Evolutionary conservation across 2,113 vertebrate genomes (phyloP), one percentile per base, ranked within the genome.

Genomic region (Genyomyrus donnyi): DNA sequence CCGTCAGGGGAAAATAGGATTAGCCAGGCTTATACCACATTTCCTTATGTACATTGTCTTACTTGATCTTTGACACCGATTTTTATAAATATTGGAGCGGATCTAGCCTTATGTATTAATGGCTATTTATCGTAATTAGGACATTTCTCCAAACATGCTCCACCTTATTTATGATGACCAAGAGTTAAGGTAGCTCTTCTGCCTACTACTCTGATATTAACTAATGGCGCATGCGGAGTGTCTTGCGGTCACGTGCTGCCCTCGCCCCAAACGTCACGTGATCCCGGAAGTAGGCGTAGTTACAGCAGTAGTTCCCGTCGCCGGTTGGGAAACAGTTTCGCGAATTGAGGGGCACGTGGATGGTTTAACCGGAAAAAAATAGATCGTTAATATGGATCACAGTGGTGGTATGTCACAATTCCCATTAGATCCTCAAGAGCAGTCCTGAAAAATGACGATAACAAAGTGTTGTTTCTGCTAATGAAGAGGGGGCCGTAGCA

Each of bases 351-450:
- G 45, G 24, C 48, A 58, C 66, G 52, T 80, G 39, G 74, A 46
- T 11, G 3, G 0, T 4, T 92, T 93, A 93, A 93, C 91, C 90
- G 27, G 0, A 13, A 50, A 3, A 2, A 3, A 2, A 2, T 0
- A 3, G 13, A 13, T 0, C 3, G 17, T 53, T 8, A 92, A 88
- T 19, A 95, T 95, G 95, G 94, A 94, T 0, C 89, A 91, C 52
- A 93, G 52, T 35, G 92, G 90, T 86, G 94, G 94, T 95, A 93
- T 3, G 90, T 89, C 85, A 1, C 45, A 48, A 62, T 27, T 83
- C 6, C 85, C 5, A 8, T 80, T 80, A 80, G 31, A 19, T 42
- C 35, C 35, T 39, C 74, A 35, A 39, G 35, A 1, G 17, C 13
- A 7, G 31, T 77, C 2, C 70, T 39, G 35, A 80, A 80, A 35